These are phyloP conservation scores for Pelobates cultripes DNA, from an alignment of 2,797 vertebrate species.

Conservation along the genomic window DNA sequence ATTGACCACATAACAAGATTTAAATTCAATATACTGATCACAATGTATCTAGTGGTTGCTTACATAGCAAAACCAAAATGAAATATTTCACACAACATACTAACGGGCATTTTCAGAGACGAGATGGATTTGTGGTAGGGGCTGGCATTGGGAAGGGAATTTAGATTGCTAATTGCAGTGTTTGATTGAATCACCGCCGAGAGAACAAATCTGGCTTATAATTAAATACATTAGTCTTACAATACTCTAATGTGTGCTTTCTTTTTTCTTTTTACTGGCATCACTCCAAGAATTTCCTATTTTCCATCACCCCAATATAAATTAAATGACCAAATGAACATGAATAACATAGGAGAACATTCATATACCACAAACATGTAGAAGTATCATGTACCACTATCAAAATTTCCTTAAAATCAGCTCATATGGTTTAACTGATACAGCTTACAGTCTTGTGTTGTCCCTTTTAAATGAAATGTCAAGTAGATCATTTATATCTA, in stretches of 20 bases:
- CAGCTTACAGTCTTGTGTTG: too few species aligned
- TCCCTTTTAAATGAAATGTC: too few species aligned
- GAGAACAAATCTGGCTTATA: constrained; percentile 63
- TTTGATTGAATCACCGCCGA: constrained; percentile 42
- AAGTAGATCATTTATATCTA: too few species aligned
- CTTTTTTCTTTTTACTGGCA: constrained; percentile 58
- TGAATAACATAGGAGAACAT: too few species aligned
- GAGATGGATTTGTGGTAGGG: constrained; percentile 36
- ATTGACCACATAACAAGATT: not conserved
- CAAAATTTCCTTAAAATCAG: too few species aligned
- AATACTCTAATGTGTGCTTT: constrained; percentile 60
- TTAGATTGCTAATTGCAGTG: constrained; percentile 62
- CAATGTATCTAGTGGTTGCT: not conserved
- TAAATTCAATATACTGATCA: constrained; percentile 29
- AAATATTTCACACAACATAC: constrained; percentile 7
- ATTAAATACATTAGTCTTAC: constrained; percentile 67
- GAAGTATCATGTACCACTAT: too few species aligned
- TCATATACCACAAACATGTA: too few species aligned
- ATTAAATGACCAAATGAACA: constrained; percentile 2
- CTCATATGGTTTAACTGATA: too few species aligned
- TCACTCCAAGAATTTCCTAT: constrained; percentile 51
- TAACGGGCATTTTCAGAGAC: constrained; percentile 37
- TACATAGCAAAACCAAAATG: not conserved
- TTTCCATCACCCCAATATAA: constrained; percentile 11
- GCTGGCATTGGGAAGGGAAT: constrained; percentile 23